phyloP scores from a whole-genome alignment of 2,888 invertebrate species.

The Geotrupes spiniger region DNA sequence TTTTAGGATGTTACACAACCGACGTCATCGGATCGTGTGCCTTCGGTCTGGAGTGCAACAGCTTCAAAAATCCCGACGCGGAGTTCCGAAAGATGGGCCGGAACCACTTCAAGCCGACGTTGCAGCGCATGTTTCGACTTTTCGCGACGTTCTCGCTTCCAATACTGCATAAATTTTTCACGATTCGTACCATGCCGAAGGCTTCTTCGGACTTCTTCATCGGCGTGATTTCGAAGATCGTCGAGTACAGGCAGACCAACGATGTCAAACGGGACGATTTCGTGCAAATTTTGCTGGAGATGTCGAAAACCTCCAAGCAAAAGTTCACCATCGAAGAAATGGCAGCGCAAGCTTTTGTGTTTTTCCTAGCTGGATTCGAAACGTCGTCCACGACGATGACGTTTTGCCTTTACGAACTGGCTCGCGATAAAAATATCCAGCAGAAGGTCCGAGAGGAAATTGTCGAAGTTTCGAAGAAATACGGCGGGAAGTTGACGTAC shows the following conservation, averaged over 20 bases:
- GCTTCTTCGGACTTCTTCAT: constrained; percentile 37
- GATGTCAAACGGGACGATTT: constrained; percentile 37
- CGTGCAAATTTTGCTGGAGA: constrained; percentile 23
- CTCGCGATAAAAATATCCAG: constrained; percentile 43
- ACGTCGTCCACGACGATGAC: constrained; percentile 47
- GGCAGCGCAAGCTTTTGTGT: constrained; percentile 43
- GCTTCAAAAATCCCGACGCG: constrained; percentile 7
- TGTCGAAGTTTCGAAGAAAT: constrained; percentile 34
- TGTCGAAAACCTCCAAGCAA: not conserved
- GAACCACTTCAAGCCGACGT: not conserved
- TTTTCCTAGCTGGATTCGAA: constrained; percentile 51
- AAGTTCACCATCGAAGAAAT: constrained; percentile 24
- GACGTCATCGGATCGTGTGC: constrained; percentile 14
- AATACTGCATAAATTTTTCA: constrained; percentile 21
- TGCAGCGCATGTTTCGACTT: not conserved
- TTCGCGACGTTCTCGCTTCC: constrained; percentile 25
- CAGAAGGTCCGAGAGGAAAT: constrained; percentile 48
- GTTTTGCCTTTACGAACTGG: constrained; percentile 45
- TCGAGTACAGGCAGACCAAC: too few relatives aligned
- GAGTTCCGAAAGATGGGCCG: constrained; percentile 4
- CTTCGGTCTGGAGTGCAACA: constrained; percentile 12
- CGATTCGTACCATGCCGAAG: too few relatives aligned
- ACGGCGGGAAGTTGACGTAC: too few relatives aligned
- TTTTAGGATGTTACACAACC: constrained; percentile 7
- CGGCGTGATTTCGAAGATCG: constrained; percentile 30